Base-by-base conservation (phyloP, 2,888 invertebrate species). In the Acrobasis suavella region DNA sequence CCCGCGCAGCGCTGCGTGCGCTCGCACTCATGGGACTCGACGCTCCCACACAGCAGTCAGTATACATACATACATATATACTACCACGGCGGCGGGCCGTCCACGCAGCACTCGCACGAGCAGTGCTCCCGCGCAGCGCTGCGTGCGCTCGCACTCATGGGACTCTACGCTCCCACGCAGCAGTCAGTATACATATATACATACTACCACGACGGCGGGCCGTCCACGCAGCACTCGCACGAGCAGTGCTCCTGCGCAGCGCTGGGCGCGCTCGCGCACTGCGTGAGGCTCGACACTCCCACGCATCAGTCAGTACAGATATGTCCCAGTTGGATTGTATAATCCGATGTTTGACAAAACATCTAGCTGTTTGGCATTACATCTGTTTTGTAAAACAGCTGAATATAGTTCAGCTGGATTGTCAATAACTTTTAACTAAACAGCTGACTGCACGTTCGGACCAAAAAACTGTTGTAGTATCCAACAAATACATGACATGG, bases 171-270 rank as follows among this genome's bases (percentile, higher is more conserved):
- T 97, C 97, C 98, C 15, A 91, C 94, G 42, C 96, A 96, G 65
- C 95, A 32, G 89, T 97, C 50, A 94, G 95, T 76, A 95, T 95
- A n/a, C n/a, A n/a, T n/a, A n/a, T n/a, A n/a, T n/a, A n/a, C n/a
- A n/a, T n/a, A n/a, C n/a, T n/a, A n/a, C 81, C 98, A 99, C 89
- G 99, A 99, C 61, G 96, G 96, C 76, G 99, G 98, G n/a, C 93
- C 95, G 38, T 97, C 96, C 72, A 95, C 96, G 78, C 96, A 96
- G 97, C 63, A 96, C 97, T 56, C 17, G 46, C 58, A 64, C 58
- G 58, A 62, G 62, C 59, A 58, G 58, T 62, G 54, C 64, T 54
- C 62, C 51, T 62, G 61, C 37, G 55, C 62, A 14, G 62, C 69
- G n/a, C 91, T 98, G 51, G 95, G 95, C 74, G 95, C 96, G 22